Evolutionary conservation across 1,140 invertebrate genomes (phyloP), one percentile per base, ranked within the genome.

Genomic region (Triops longicaudatus): DNA sequence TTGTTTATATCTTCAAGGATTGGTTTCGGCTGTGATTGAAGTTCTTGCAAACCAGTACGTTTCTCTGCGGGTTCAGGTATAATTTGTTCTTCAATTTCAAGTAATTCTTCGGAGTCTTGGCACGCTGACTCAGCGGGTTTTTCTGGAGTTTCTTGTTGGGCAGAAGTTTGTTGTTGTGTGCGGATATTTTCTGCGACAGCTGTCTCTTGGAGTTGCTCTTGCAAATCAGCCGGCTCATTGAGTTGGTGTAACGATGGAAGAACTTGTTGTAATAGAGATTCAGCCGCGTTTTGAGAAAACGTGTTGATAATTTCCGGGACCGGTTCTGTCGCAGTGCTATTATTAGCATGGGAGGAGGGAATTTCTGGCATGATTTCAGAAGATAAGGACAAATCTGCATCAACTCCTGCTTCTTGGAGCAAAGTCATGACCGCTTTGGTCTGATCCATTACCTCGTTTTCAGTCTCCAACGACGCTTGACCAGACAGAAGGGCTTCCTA

Each of bases 351-450:
- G 14, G 50, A 63, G 50, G 22, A 22, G 50, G 50, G 17, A 9
- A 63, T 63, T 63, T 22, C 50, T 63, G 50, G 50, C 50, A 63
- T 17, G 50, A 63, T 22, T 63, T 63, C 50, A 63, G 50, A 22
- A 63, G 50, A 63, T 63, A 63, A 63, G 10, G 50, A 63, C n/a
- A 63, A 63, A 63, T 63, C 50, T 63, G 50, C 50, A 17, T 63
- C 50, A 63, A 63, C 50, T 17, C 50, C 50, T 63, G 50, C 50
- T 63, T 63, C 50, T 63, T 63, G 50, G n/a, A 63, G 50, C 50
- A 63, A 63, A 63, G 50, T 63, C 50, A 63, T 63, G n/a, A 63
- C 10, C 50, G 50, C 50, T 63, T 63, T 63, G 50, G 50, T 63
- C 50, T 63, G 50, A 63, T 63, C 50, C 50, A 63, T 63, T 63